A percentile compares a stretch with the other conserved stretches of the same genome.
phyloP scores from a whole-genome alignment of 2,113 vertebrate species.

The Aix galericulata region DNA sequence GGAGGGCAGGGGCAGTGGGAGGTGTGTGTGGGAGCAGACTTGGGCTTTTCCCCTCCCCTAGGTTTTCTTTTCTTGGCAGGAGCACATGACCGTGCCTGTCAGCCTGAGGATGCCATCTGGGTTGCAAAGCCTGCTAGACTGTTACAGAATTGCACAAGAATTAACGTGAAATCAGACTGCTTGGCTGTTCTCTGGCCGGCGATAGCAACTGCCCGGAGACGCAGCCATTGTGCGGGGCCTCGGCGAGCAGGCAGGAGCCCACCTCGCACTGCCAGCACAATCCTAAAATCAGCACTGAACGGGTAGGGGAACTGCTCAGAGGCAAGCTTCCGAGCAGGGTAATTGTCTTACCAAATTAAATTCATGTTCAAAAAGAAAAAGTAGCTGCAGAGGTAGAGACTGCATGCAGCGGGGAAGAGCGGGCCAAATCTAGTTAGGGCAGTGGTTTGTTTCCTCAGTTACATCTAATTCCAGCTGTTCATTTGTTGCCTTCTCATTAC shows the following conservation, averaged over 20 bases:
- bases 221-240: fast-evolving
- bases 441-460: background rate
- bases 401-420: background rate
- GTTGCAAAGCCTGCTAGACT: background rate
- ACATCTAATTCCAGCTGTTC: constrained; percentile 4
- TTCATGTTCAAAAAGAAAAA: background rate
- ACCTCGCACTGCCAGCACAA: background rate
- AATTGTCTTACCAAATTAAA: constrained; percentile 40
- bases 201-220: fast-evolving
- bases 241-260: background rate
- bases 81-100: background rate
- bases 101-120: constrained; percentile 34
- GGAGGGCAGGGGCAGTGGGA: fast-evolving
- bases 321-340: background rate
- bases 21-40: background rate
- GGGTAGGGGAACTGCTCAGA: background rate
- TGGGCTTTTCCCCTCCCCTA: background rate
- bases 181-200: background rate
- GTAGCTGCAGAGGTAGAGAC: background rate
- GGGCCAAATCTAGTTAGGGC: constrained; percentile 34
- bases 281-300: background rate
- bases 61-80: background rate
- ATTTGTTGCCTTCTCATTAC: background rate
- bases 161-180: background rate
- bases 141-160: background rate